Evolutionary conservation across 2,888 invertebrate species (phyloP), one percentile per base, ranked within the genome.

Genomic region (Branchinecta sandiegonensis): DNA sequence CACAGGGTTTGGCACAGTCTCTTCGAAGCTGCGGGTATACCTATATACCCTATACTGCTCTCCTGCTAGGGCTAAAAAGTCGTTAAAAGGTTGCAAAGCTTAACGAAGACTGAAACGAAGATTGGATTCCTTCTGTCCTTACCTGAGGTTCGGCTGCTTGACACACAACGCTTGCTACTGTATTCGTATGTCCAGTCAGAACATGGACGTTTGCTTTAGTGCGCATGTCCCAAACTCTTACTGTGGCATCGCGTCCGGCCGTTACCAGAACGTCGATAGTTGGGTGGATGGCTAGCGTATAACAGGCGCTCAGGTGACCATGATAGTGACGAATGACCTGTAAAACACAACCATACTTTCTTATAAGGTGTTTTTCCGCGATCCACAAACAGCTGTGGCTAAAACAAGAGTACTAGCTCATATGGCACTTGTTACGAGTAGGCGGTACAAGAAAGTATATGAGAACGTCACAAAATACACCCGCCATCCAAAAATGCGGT

Each of bases 161-260:
- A 73, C 94, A 89, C 66, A 89, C 87, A 1, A 97, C 91, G 74
- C 91, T 89, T 7, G 97, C 94, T 3, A 99, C 90, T 1, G 97
- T 99, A 78, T 97, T 96, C 1, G 94, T 93, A 79, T 99, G 99
- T 0, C 97, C 97, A 0, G 88, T 83, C 46, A 99, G 82, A 5
- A 95, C 95, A 79, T 97, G 95, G 68, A 99, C 90, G 79, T 96
- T 96, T 2, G 96, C 96, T 81, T 99, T 99, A 6, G 94, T 96
- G 69, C 99, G 81, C 90, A 97, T 93, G 79, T 99, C 97, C 99
- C 99, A 99, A 67, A 97, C 90, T 71, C 99, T 83, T 1, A 94
- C 96, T 0, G 94, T 95, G 0, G 92, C 90, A 81, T 99, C 99
- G 68, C 99, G 83, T 0, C 97, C 96, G 13, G 93, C 93, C 3